phyloP scores from a whole-genome alignment of 2,113 vertebrate genomes.

The Vulpes lagopus region DNA sequence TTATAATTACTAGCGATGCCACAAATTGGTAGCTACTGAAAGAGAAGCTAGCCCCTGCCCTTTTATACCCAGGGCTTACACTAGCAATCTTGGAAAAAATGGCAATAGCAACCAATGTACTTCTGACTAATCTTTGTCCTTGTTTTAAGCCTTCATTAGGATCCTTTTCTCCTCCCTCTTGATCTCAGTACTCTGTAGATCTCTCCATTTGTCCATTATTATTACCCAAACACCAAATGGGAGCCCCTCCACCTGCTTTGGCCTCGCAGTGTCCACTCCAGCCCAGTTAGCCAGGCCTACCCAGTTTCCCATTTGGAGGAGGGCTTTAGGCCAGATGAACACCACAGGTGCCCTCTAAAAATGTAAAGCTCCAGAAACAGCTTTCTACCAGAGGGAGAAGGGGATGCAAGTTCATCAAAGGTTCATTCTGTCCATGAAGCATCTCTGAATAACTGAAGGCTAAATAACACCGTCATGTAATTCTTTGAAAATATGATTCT shows the following conservation, averaged over 20 bases:
- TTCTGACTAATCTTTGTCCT: neutral
- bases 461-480: neutral
- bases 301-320: neutral
- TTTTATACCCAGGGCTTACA: neutral
- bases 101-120: neutral
- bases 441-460: neutral
- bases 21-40: neutral
- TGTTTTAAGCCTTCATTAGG: neutral
- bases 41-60: neutral
- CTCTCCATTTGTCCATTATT: neutral
- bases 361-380: neutral
- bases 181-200: neutral
- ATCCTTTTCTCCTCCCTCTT: neutral
- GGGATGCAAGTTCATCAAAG: neutral
- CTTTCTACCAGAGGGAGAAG: neutral
- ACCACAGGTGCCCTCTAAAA: neutral
- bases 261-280: neutral
- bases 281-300: neutral
- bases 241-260: fast-evolving
- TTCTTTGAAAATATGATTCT: conserved; percentile 63
- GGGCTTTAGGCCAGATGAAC: neutral
- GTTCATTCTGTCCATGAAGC: neutral
- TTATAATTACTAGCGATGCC: neutral
- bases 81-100: neutral
- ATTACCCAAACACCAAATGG: neutral